Base-by-base conservation (phyloP, 2,797 vertebrate genomes). In the Darevskia mixta region DNA sequence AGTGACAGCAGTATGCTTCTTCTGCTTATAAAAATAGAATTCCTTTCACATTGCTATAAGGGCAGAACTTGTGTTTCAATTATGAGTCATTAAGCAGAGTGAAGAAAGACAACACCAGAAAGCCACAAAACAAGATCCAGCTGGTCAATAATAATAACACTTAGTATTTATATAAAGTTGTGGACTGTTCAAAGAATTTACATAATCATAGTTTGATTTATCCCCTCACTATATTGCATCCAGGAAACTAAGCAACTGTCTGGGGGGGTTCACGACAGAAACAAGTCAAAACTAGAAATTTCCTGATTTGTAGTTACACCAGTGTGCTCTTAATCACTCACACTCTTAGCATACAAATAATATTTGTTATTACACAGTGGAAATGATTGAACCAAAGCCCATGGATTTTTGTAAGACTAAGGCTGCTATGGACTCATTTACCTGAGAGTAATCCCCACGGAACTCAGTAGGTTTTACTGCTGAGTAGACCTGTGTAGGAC, bases 71-170 rank as follows among this genome's bases (percentile, higher is more conserved):
- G 5, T 66, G 61, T 49, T 80, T 90, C 64, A 90, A 2, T 27
- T 81, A 43, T 1, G 1, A 92, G 79, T 83, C 83, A 91, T 58
- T 88, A 15, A 86, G 81, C 88, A 93, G 79, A 89, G 89, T 17
- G 64, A 91, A 89, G 15, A 82, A 55, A 76, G 35, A 86, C 64
- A 88, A 58, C 25, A 32, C 64, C 55, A 49, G 32, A 58, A 66
- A 41, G 76, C 73, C 67, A 86, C 69, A 85, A 35, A 81, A 17
- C 58, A 85, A 66, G 49, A 72, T 20, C 32, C 79, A 73, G 38
- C 25, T 73, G 18, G 55, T 66, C 78, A 81, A 3, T 83, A n/a
- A 88, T n/a, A 45, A 69, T 58, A 38, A 58, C 27, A 25, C 76
- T 77, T 78, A 67, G 72, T 32, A 78, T n/a, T 58, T 78, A 0